These are phyloP conservation scores for Euleptes europaea DNA, from an alignment of 2,113 vertebrate species.

Conservation along the genomic window DNA sequence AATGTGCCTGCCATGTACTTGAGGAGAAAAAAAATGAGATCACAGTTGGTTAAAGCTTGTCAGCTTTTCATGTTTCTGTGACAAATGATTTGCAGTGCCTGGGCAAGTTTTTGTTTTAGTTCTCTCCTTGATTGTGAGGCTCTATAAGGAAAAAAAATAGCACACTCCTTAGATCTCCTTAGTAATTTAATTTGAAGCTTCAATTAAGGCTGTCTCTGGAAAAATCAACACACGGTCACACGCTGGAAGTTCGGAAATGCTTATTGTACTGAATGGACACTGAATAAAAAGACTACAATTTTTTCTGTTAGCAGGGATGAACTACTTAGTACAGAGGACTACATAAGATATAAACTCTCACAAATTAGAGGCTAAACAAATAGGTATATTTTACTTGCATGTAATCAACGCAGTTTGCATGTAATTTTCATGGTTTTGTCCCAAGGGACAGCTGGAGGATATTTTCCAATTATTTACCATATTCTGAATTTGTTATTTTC, in stretches of 20 bases:
- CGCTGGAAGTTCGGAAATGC: not conserved
- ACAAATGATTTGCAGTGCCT: not conserved
- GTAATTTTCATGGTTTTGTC: not conserved
- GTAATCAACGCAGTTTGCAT: not conserved
- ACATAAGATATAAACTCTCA: not conserved
- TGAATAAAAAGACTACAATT: not conserved
- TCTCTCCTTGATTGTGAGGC: not conserved
- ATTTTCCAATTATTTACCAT: too few species aligned
- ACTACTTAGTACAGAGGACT: not conserved
- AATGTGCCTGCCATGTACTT: not conserved
- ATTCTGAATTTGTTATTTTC: not conserved
- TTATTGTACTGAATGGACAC: not conserved
- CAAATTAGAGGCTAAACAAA: not conserved
- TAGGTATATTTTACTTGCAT: not conserved
- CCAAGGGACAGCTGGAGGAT: not conserved
- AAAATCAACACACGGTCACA: not conserved
- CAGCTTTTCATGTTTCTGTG: conserved; percentile 16
- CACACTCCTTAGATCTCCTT: not conserved
- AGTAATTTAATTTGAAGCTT: conserved; percentile 14
- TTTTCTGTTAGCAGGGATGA: not conserved
- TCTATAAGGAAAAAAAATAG: conserved; percentile 19
- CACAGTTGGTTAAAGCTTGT: not conserved
- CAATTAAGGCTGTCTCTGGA: not conserved
- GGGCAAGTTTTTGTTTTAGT: not conserved
- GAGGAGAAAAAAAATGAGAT: not conserved